Evolutionary conservation across 2,797 vertebrate genomes (phyloP).

Genomic region (Pseudotriccus pelzelni): DNA sequence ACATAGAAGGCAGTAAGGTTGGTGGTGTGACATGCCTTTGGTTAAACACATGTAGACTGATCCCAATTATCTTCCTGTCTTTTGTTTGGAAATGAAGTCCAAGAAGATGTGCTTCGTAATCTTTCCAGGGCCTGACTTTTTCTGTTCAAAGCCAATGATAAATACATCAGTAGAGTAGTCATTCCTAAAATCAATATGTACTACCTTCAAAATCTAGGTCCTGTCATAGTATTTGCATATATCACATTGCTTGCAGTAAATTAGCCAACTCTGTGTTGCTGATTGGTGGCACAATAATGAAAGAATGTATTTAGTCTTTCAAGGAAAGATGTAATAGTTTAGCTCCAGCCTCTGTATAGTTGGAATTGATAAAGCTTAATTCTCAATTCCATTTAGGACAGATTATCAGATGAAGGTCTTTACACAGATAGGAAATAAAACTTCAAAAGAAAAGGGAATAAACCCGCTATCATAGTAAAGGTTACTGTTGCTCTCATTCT

Average conservation of each 20-base stretch:
- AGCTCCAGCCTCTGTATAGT: neutral
- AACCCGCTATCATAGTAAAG: constrained; percentile 36
- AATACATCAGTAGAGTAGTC: neutral
- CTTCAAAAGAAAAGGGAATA: constrained; percentile 53
- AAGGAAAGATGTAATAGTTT: constrained; percentile 40
- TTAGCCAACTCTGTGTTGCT: neutral
- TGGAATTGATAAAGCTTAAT: constrained; percentile 41
- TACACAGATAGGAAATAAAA: constrained; percentile 42
- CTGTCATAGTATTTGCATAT: neutral
- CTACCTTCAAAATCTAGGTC: constrained; percentile 28
- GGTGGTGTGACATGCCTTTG: neutral
- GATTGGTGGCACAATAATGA: neutral
- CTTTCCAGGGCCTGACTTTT: neutral
- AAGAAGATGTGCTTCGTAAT: neutral
- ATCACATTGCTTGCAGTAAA: neutral
- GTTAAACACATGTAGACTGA: neutral
- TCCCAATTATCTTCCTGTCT: neutral
- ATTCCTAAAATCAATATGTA: neutral
- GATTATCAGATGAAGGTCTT: constrained; percentile 47
- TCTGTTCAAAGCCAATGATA: neutral
- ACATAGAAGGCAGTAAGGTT: neutral
- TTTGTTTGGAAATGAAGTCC: neutral
- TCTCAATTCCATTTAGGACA: constrained; percentile 42
- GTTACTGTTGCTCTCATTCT: constrained; percentile 71
- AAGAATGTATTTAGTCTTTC: neutral